phyloP scores from a whole-genome alignment of 2,113 vertebrate genomes.

The Pionites leucogaster region DNA sequence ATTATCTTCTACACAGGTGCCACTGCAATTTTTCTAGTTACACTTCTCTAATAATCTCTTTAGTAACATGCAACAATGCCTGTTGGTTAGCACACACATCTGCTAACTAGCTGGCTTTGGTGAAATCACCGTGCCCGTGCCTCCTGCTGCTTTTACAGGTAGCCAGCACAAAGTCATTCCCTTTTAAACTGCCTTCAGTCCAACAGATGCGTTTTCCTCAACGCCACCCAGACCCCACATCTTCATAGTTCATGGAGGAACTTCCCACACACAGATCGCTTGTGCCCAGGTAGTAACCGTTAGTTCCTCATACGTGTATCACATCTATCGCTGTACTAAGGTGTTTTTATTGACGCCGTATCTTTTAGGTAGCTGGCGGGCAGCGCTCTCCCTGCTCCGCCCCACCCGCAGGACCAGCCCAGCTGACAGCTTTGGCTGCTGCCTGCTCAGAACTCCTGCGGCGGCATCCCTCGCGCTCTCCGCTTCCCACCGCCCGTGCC shows the following conservation, averaged over 20 bases:
- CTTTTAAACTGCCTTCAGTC: no score
- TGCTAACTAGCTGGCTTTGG: neutral
- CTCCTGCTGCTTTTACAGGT: rapidly evolving
- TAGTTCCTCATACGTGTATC: rapidly evolving
- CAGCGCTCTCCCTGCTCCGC: neutral
- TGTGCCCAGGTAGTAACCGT: rapidly evolving
- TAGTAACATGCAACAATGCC: neutral
- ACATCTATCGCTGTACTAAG: rapidly evolving
- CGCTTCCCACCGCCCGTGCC: neutral
- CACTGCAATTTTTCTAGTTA: neutral
- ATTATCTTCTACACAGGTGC: neutral
- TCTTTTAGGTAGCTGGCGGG: neutral
- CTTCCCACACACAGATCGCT: neutral
- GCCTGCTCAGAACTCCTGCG: no score
- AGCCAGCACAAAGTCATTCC: neutral
- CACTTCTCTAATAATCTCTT: neutral
- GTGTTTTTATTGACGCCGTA: neutral
- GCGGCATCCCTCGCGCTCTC: neutral
- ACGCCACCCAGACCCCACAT: rapidly evolving
- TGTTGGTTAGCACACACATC: neutral
- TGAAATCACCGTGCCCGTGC: rapidly evolving
- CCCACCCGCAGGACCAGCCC: neutral
- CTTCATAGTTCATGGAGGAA: rapidly evolving
- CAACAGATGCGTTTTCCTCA: rapidly evolving
- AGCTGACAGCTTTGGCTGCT: neutral